A percentile compares a stretch with the other conserved stretches of the same genome.
Evolutionary conservation across 1,140 invertebrate species (phyloP).

Genomic region (Scaptodrosophila lebanonensis): DNA sequence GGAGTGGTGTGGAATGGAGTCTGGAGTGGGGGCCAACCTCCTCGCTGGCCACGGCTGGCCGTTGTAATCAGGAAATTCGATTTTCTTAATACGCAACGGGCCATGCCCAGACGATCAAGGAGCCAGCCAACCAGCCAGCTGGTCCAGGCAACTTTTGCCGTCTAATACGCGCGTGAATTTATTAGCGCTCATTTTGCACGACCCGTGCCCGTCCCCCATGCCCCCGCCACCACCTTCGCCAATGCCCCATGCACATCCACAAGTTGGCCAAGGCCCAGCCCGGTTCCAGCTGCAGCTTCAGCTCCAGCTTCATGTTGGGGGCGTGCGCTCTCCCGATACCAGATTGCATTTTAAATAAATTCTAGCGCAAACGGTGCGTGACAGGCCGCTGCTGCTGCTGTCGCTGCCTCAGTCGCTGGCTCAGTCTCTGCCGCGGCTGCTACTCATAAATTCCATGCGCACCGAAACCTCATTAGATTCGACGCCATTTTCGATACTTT

Average conservation of each 20-base stretch:
- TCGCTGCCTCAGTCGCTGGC: conserved; percentile 6
- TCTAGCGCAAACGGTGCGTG: conserved; percentile 69
- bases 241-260: too few relatives aligned
- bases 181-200: conserved; percentile 65
- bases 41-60: too few relatives aligned
- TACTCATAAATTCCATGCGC: conserved; percentile 8
- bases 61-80: conserved; percentile 76
- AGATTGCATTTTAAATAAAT: conserved; percentile 74
- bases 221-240: too few relatives aligned
- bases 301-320: conserved; percentile 54
- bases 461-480: conserved; percentile 61
- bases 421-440: background rate
- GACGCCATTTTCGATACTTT: background rate
- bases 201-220: background rate
- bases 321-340: conserved; percentile 61
- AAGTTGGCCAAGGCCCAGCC: too few relatives aligned
- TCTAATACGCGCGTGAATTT: conserved; percentile 72
- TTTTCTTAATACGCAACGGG: conserved; percentile 67
- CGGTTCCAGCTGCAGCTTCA: conserved; percentile 12
- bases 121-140: background rate
- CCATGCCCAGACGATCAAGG: background rate
- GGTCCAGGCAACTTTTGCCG: conserved; percentile 21
- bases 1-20: too few relatives aligned
- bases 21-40: too few relatives aligned
- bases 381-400: too few relatives aligned